Conservation (phyloP, 2,797 vertebrate genomes). For the Alca torda region DNA sequence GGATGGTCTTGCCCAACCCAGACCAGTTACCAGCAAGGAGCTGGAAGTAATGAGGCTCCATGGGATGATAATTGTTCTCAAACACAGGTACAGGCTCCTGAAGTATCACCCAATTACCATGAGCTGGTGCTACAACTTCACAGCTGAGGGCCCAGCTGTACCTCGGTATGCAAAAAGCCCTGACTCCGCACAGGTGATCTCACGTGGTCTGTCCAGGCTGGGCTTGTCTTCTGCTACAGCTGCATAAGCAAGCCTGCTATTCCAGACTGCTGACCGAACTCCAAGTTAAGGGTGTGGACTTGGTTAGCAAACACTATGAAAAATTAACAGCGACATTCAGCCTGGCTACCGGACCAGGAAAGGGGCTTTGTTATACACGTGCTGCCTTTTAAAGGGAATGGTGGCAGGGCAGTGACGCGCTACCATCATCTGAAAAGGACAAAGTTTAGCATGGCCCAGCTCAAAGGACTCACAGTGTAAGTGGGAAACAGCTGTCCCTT, state of each 20-base stretch:
- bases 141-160: neutral
- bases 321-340: neutral
- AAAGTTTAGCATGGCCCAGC: neutral
- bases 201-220: neutral
- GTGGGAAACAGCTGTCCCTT: neutral
- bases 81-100: neutral
- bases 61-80: neutral
- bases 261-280: neutral
- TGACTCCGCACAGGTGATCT: neutral
- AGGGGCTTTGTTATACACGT: neutral
- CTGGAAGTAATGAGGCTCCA: neutral
- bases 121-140: neutral
- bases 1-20: neutral
- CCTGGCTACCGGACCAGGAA: neutral
- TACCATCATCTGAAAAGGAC: neutral
- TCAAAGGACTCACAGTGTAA: neutral
- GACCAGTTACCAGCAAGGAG: neutral
- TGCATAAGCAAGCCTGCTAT: accelerated
- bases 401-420: accelerated
- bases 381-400: neutral
- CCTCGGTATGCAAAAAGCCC: neutral
- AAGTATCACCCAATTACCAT: neutral
- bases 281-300: neutral
- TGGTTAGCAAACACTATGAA: neutral
- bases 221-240: neutral